Percentiles rank a stretch among this genome's conserved stretches.
Evolutionary conservation across 2,113 vertebrate genomes (phyloP).

Genomic region (Enhydra lutris): DNA sequence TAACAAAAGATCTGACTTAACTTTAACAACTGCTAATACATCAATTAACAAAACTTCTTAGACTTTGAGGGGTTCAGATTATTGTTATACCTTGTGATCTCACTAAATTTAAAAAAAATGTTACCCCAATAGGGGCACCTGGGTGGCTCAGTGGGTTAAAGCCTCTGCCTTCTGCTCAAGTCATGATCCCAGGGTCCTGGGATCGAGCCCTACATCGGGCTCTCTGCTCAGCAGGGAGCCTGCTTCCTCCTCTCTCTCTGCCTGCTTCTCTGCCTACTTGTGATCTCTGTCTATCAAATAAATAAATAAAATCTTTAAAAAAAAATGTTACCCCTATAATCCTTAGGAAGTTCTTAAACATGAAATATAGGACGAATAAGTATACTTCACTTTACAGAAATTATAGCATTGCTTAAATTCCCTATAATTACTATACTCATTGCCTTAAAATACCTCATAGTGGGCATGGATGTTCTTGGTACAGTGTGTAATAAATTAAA

Average conservation of each 20-base stretch:
- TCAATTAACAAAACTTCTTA: too few species aligned
- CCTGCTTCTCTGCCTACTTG: too few species aligned
- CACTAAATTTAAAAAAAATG: neutral
- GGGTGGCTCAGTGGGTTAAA: too few species aligned
- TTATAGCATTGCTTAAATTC: neutral
- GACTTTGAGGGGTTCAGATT: neutral
- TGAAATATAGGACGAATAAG: neutral
- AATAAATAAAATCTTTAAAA: too few species aligned
- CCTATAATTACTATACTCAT: neutral
- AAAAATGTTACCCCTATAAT: neutral
- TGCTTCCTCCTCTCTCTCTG: too few species aligned
- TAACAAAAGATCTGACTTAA: neutral
- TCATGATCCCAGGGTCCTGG: too few species aligned
- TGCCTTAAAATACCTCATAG: neutral
- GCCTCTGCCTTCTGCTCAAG: too few species aligned
- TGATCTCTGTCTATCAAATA: too few species aligned
- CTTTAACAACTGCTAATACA: neutral
- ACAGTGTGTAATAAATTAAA: neutral
- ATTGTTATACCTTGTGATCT: neutral
- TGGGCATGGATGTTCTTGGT: neutral
- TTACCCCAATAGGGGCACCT: too few species aligned
- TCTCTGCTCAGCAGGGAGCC: too few species aligned
- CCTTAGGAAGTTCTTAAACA: neutral
- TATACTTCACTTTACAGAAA: neutral
- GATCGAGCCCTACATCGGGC: too few species aligned